A percentile compares a stretch with the other conserved stretches of the same genome.
Conservation (phyloP, 2,888 invertebrate species). For the Cryptus armator region DNA sequence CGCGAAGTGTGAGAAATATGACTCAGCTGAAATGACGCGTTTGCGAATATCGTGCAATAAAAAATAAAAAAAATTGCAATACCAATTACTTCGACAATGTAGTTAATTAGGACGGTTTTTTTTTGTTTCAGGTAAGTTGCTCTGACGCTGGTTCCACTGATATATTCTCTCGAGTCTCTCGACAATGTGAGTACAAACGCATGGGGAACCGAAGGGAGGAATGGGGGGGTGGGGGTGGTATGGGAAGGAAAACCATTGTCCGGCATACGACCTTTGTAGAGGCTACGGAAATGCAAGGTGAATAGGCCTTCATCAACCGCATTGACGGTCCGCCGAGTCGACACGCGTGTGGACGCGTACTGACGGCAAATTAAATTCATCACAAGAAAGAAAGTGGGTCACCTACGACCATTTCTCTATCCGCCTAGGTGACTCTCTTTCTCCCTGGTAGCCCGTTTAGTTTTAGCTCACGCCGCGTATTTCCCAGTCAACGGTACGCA, state of each 20-base stretch:
- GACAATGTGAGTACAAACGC: conserved; percentile 17
- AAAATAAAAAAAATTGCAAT: conserved; percentile 31
- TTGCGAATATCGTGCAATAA: neutral
- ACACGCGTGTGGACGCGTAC: neutral
- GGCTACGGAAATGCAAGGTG: conserved; percentile 27
- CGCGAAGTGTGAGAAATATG: conserved; percentile 22
- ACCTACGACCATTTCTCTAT: conserved; percentile 56
- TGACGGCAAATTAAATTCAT: conserved; percentile 75
- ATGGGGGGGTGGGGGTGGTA: neutral
- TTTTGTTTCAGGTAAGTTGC: conserved; percentile 66
- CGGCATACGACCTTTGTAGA: conserved; percentile 5
- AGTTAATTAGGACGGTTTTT: neutral
- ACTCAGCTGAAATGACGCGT: neutral
- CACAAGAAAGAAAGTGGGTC: conserved; percentile 74
- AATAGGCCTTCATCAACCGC: conserved; percentile 46
- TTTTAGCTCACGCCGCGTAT: neutral
- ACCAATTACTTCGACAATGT: conserved; percentile 30
- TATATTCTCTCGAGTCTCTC: neutral
- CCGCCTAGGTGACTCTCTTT: neutral
- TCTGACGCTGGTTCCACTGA: neutral
- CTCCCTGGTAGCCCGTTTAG: neutral
- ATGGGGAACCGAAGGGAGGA: too few relatives aligned
- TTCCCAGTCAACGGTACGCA: neutral
- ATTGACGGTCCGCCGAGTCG: conserved; percentile 34
- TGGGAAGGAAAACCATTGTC: conserved; percentile 20